Percentiles rank a stretch among this genome's conserved stretches.
Conservation (phyloP, 2,888 invertebrate species). For the Sepioteuthis lessoniana region DNA sequence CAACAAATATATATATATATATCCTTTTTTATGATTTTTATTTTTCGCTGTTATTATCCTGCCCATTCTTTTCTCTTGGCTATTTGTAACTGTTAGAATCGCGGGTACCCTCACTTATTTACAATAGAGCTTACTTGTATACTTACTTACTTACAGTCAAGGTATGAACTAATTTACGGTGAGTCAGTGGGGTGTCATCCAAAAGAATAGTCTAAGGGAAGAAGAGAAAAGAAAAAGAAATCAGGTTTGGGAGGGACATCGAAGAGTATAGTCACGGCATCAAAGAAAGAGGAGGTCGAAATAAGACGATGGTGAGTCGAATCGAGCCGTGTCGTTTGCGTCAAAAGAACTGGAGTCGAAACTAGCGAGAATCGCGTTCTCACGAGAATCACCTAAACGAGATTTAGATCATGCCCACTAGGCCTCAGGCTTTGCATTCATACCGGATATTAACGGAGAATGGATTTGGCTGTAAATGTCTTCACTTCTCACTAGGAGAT, state of each 20-base stretch:
- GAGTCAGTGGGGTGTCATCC: not conserved
- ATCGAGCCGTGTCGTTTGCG: not conserved
- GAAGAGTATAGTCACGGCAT: not conserved
- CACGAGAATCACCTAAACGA: conserved; percentile 20
- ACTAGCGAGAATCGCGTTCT: not conserved
- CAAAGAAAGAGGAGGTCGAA: not conserved
- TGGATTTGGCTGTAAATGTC: not conserved
- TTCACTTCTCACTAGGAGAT: not conserved
- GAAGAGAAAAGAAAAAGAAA: not conserved
- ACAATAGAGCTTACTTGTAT: not conserved
- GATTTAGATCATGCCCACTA: conserved; percentile 8
- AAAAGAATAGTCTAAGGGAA: not conserved
- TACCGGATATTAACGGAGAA: conserved; percentile 1
- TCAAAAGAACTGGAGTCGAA: not conserved
- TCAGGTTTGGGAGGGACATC: not conserved
- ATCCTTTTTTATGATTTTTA: not conserved
- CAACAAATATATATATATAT: not conserved
- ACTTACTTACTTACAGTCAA: not conserved
- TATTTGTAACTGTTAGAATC: not conserved
- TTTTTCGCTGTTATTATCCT: not conserved
- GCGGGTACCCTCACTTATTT: not conserved
- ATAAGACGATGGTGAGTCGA: not conserved
- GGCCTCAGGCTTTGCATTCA: not conserved
- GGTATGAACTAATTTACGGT: not conserved
- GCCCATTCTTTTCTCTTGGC: not conserved